A percentile compares a stretch with the other conserved stretches of the same genome.
phyloP scores from a whole-genome alignment of 2,888 invertebrate genomes.

The Polyommatus icarus region DNA sequence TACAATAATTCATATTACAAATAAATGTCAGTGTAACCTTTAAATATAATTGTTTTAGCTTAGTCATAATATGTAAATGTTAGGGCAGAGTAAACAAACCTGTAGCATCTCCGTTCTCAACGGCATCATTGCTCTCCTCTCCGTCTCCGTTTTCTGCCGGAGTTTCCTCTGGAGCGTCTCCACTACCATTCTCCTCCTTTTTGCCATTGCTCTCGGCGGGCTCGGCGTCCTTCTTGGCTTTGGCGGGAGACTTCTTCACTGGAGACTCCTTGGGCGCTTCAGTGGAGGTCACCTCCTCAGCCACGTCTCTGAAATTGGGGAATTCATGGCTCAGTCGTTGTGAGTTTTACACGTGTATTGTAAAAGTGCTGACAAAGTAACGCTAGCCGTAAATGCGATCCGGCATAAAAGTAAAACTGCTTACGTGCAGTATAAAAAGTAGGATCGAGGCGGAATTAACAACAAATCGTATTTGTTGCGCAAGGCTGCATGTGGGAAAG shows the following conservation, averaged over 20 bases:
- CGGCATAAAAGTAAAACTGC: conserved; percentile 35
- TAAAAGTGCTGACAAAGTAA: background rate
- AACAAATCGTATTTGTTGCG: conserved; percentile 68
- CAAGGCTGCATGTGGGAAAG: conserved; percentile 76
- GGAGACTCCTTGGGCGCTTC: conserved; percentile 73
- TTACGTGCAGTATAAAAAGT: conserved; percentile 38
- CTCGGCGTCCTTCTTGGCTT: conserved; percentile 74
- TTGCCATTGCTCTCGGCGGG: conserved; percentile 73
- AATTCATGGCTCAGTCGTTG: conserved; percentile 22
- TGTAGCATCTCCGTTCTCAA: conserved; percentile 72
- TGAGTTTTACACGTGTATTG: background rate
- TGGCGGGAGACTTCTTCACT: conserved; percentile 75
- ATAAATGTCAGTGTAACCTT: conserved; percentile 4
- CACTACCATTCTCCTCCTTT: conserved; percentile 68
- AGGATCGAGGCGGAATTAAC: conserved; percentile 63
- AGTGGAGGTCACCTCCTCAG: conserved; percentile 73
- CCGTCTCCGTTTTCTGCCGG: conserved; percentile 72
- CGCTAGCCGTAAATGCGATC: background rate
- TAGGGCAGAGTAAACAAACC: conserved; percentile 48
- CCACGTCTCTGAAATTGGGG: conserved; percentile 64
- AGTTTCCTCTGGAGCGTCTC: conserved; percentile 61
- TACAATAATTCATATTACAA: background rate
- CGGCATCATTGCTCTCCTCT: conserved; percentile 75
- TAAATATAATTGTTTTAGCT: background rate
- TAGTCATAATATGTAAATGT: background rate